Conservation (phyloP, 1,140 invertebrate species). For the Eurosta solidaginis region DNA sequence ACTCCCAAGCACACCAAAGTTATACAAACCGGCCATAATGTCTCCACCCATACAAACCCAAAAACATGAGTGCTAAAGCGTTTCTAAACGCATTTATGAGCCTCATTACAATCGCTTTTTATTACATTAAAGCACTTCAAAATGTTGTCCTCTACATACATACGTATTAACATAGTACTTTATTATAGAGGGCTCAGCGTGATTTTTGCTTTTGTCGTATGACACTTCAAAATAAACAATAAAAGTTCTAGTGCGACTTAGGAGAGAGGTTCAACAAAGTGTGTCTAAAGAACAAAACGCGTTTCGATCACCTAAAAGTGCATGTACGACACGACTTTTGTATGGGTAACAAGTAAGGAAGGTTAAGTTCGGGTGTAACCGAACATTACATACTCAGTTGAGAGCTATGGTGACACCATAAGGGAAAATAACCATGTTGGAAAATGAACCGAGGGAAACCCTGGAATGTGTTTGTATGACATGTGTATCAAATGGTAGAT, state of each 20-base stretch:
- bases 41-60: background rate
- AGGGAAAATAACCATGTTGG: too few relatives aligned
- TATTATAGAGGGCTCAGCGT: background rate
- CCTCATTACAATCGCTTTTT: slow-evolving; percentile 27
- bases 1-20: background rate
- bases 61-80: slow-evolving; percentile 23
- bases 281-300: background rate
- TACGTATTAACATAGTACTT: background rate
- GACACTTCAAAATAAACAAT: slow-evolving; percentile 16
- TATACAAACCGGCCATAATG: background rate
- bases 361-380: background rate
- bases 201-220: background rate
- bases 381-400: too few relatives aligned
- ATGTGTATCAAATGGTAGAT: too few relatives aligned
- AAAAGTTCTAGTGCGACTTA: background rate
- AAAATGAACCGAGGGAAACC: too few relatives aligned
- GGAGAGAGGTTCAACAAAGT: background rate
- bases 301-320: background rate
- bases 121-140: slow-evolving; percentile 17
- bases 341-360: background rate
- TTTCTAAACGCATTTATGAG: slow-evolving; percentile 28
- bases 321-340: background rate
- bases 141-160: background rate
- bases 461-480: too few relatives aligned
- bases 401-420: too few relatives aligned